These are phyloP conservation scores for Aleiodes leptofemur DNA, from an alignment of 2,888 invertebrate genomes.

Conservation along the genomic window DNA sequence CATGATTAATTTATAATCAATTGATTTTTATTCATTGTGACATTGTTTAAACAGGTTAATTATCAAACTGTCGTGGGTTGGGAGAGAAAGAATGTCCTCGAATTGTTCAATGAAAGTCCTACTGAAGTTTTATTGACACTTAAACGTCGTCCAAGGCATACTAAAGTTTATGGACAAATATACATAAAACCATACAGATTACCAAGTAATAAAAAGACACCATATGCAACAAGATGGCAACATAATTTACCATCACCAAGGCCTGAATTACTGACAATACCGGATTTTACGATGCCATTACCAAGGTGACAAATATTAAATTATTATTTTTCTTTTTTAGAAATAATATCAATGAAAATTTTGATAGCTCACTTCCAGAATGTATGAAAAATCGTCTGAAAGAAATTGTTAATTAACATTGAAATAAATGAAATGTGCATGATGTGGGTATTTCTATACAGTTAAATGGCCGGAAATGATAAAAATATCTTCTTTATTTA, in stretches of 20 bases:
- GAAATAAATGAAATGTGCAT: no score
- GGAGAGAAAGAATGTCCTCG: conserved; percentile 86
- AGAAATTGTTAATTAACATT: no score
- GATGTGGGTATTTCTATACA: no score
- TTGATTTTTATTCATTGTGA: background rate
- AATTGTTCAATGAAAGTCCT: conserved; percentile 84
- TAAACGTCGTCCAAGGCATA: conserved; percentile 89
- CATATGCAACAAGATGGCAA: conserved; percentile 81
- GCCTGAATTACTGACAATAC: conserved; percentile 79
- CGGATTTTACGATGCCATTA: conserved; percentile 79
- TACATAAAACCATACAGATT: conserved; percentile 84
- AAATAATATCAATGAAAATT: no score
- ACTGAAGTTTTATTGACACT: conserved; percentile 89
- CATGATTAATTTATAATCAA: conserved; percentile 11
- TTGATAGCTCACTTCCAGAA: no score
- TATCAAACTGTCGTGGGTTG: conserved; percentile 88
- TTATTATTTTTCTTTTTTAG: conserved; percentile 1
- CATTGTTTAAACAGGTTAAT: conserved; percentile 77
- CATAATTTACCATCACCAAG: conserved; percentile 83
- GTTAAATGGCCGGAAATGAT: no score
- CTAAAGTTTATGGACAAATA: conserved; percentile 86
- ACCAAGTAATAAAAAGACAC: conserved; percentile 83
- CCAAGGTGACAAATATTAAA: conserved; percentile 73
- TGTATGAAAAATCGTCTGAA: no score
- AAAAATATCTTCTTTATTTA: no score